phyloP scores from a whole-genome alignment of 2,888 invertebrate genomes.

The Villa cingulata region DNA sequence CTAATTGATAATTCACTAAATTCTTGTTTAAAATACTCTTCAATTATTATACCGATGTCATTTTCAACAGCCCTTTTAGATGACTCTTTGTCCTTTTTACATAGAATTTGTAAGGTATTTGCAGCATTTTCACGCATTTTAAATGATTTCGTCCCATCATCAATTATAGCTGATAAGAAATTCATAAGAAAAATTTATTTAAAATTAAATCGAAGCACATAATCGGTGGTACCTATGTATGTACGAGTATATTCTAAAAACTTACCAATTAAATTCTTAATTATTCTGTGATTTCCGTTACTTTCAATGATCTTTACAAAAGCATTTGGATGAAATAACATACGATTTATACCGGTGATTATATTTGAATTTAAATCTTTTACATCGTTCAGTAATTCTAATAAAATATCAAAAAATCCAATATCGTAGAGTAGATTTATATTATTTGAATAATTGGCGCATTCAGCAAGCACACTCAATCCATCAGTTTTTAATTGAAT shows the following conservation, averaged over 20 bases:
- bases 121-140: constrained; percentile 5
- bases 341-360: constrained; percentile 21
- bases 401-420: neutral
- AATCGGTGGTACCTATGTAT: neutral
- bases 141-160: neutral
- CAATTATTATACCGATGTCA: neutral
- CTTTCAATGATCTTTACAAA: constrained; percentile 5
- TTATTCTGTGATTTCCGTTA: neutral
- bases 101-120: constrained; percentile 3
- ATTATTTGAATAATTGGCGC: neutral
- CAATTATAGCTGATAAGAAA: neutral
- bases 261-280: constrained; percentile 8
- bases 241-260: neutral
- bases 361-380: neutral
- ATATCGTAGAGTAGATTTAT: neutral
- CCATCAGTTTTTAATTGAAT: neutral
- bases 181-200: neutral
- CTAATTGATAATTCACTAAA: constrained; percentile 8
- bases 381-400: neutral
- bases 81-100: constrained; percentile 2
- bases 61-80: constrained; percentile 2
- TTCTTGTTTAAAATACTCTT: neutral
- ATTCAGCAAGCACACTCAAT: neutral
- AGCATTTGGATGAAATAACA: constrained; percentile 17
- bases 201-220: no score